Base-by-base conservation (phyloP, 2,888 invertebrate species). In the Capitulum mitella region DNA sequence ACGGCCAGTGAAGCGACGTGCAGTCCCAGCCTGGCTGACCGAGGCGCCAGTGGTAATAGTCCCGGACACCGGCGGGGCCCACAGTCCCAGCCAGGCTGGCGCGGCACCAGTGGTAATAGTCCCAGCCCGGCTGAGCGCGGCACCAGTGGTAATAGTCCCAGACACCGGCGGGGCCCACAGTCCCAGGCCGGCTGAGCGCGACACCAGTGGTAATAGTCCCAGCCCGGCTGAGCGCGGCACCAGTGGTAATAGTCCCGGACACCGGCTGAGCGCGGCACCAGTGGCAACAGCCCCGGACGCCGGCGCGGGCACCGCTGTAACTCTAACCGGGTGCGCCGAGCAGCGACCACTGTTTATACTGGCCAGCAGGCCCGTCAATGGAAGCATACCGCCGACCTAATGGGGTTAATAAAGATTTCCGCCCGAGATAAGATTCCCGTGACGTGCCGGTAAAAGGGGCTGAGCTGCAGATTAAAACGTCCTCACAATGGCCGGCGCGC, bases 331-430 rank as follows among this genome's bases (percentile, higher is more conserved):
- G 54, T 8, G 3, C 40, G 40, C 70, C 70, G 16, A 22, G 10
- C 37, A 37, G 19, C 26, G 26, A 12, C 26, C 10, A 8, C 26
- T 70, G 70, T 70, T 70, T 70, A 40, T 70, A 40, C 70, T 40
- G 40, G 37, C 19, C 37, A 0, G 70, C 26, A 26, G 37, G 26
- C 22, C 70, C 26, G 8, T 70, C 70, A 70, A 70, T 70, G 40
- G 70, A 70, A 40, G 40, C 37, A 70, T 70, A 70, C 70, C 70
- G 70, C 26, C 37, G 70, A 70, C 37, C 70, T 70, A 70, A 70
- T 70, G 70, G 70, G 40, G 70, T 70, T 70, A 70, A 70, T 70
- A 70, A 70, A 70, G 70, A 70, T 70, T 70, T 70, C 70, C 70
- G 26, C 70, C 70, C 70, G 70, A 70, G 70, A 70, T 70, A 70